Evolutionary conservation across 2,888 invertebrate genomes (phyloP).

Genomic region (Tetropium fuscum): DNA sequence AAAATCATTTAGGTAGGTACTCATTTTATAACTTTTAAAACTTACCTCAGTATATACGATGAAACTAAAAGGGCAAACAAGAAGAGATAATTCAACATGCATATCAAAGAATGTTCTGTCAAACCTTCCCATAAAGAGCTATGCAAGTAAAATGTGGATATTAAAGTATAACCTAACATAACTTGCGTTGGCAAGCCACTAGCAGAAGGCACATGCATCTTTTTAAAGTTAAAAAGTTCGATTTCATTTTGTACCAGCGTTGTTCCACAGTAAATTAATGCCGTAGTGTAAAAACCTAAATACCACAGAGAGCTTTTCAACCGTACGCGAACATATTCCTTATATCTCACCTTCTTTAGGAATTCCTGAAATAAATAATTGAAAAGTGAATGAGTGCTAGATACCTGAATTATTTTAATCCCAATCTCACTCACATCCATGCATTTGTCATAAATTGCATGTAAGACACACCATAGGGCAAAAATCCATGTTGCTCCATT

Average conservation of each 20-base stretch:
- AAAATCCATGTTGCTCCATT: conserved; percentile 62
- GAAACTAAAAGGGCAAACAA: conserved; percentile 49
- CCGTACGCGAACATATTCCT: conserved; percentile 54
- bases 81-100: conserved; percentile 48
- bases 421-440: conserved; percentile 59
- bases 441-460: conserved; percentile 54
- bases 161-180: conserved; percentile 54
- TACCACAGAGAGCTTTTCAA: conserved; percentile 58
- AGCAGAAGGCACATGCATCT: conserved; percentile 38
- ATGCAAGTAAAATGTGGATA: conserved; percentile 57
- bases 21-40: background rate
- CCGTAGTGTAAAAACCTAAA: conserved; percentile 56
- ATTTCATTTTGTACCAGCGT: conserved; percentile 54
- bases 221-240: conserved; percentile 49
- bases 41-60: conserved; percentile 48
- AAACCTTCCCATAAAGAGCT: conserved; percentile 55
- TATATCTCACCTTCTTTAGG: conserved; percentile 55
- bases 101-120: conserved; percentile 44
- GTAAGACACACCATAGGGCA: conserved; percentile 56
- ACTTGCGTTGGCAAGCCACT: conserved; percentile 47
- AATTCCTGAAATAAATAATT: conserved; percentile 55
- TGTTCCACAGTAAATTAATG: conserved; percentile 55
- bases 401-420: too few species aligned
- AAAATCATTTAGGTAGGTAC: conserved; percentile 1
- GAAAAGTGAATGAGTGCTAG: too few species aligned